Base-by-base conservation (phyloP, 2,888 invertebrate genomes). In the Fragum sueziense region DNA sequence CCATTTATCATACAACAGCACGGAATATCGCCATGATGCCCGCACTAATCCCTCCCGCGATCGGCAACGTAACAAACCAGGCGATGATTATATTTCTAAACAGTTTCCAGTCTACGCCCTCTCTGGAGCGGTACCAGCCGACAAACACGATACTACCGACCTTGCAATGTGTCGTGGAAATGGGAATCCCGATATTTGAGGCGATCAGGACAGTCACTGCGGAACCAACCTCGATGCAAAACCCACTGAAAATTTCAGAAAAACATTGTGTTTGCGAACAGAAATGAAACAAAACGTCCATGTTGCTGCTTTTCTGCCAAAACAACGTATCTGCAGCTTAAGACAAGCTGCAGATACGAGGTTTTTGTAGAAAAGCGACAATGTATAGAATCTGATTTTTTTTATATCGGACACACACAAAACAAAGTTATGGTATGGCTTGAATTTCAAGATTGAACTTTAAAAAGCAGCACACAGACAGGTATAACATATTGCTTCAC, bases 91-190 rank as follows among this genome's bases (percentile, higher is more conserved):
- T 99, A 93, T 99, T 99, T 90, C 98, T 86, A 90, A 94, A 94
- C 9, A 94, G 88, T 74, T 90, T 90, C 94, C 94, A 94, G 85
- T 94, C 92, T 33, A 94, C 94, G 67, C 92, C 92, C 62, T 91
- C 90, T n/a, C 88, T 84, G 0, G 93, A 91, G n/a, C 93, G 85
- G 62, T 91, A 89, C 47, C 91, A 86, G 17, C 98, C 99, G 80
- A 98, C 98, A 92, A 97, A 97, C 61, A 99, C 99, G 52, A 99
- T 98, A 33, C 98, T 98, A 78, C 99, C 99, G 34, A 99, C 99
- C 94, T 99, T 99, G 94, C 99, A 99, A 93, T 99, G 99, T 2
- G 99, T 99, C 20, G 99, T 99, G 85, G 97, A 98, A 89, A 99
- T 97, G 33, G 99, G 99, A 90, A 99, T 95, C n/a, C 99, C 99